A percentile compares a stretch with the other conserved stretches of the same genome.
Evolutionary conservation across 2,797 vertebrate genomes (phyloP).

Genomic region (Sebastolobus altivelis): DNA sequence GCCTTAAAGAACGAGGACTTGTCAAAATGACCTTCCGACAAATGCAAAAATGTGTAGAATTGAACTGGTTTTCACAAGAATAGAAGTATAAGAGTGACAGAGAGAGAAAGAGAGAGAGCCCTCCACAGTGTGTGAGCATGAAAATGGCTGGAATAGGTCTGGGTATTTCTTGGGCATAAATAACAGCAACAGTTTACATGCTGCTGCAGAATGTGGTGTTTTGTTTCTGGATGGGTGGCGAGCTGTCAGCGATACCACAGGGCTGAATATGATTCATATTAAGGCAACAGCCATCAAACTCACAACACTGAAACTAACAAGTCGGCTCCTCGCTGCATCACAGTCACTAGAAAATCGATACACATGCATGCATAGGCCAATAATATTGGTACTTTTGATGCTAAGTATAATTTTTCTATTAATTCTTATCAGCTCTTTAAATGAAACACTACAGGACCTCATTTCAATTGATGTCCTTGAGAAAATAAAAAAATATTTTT

Average conservation of each 20-base stretch:
- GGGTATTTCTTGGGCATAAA: conserved; percentile 55
- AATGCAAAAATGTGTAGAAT: conserved; percentile 19
- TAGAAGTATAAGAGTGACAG: background rate
- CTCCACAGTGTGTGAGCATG: conserved; percentile 48
- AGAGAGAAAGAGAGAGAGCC: background rate
- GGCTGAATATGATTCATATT: conserved; percentile 57
- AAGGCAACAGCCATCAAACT: conserved; percentile 62
- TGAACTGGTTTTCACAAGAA: conserved; percentile 11
- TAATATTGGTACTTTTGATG: background rate
- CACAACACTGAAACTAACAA: conserved; percentile 62
- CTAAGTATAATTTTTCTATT: background rate
- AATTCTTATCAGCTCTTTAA: background rate
- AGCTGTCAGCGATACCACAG: conserved; percentile 66
- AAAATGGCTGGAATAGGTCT: conserved; percentile 46
- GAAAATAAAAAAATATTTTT: conserved; percentile 16
- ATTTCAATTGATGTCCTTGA: conserved; percentile 15
- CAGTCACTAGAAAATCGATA: conserved; percentile 21
- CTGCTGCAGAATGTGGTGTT: conserved; percentile 63
- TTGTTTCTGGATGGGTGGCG: conserved; percentile 65
- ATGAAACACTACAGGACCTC: conserved; percentile 3
- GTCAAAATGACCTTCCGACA: background rate
- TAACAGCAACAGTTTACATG: conserved; percentile 58
- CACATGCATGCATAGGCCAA: background rate
- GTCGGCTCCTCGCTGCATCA: conserved; percentile 47
- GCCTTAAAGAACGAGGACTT: background rate